phyloP scores from a whole-genome alignment of 2,113 vertebrate genomes.

The Xiphophorus hellerii region DNA sequence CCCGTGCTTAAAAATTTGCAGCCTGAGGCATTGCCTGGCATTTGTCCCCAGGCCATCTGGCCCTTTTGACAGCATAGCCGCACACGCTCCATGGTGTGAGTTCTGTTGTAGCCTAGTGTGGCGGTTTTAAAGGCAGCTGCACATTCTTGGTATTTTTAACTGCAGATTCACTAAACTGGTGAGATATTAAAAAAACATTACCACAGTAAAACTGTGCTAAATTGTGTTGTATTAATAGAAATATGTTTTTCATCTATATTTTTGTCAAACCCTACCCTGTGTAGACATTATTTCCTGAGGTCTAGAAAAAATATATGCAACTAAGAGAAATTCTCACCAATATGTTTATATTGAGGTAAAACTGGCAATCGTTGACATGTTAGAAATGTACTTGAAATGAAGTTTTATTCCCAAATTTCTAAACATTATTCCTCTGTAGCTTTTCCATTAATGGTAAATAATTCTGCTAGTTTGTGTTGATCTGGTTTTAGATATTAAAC shows the following conservation, averaged over 20 bases:
- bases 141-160: neutral
- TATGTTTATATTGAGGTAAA: neutral
- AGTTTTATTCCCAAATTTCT: neutral
- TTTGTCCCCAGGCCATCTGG: conserved; percentile 10
- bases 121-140: conserved; percentile 7
- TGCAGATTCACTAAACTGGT: neutral
- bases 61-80: neutral
- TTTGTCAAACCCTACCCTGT: no score
- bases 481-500: no score
- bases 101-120: conserved; percentile 3
- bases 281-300: no score
- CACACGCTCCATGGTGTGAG: conserved; percentile 14
- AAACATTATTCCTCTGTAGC: neutral
- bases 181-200: neutral
- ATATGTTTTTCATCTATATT: neutral
- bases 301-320: no score
- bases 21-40: neutral
- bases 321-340: neutral
- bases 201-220: neutral
- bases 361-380: neutral
- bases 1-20: neutral
- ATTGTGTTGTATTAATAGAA: neutral
- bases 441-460: neutral
- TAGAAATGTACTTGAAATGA: no score
- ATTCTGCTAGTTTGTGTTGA: neutral